Percentiles rank a stretch among this genome's conserved stretches.
These are phyloP conservation scores for Tenthredo scrophulariae DNA, from an alignment of 2,888 invertebrate species.

Conservation along the genomic window DNA sequence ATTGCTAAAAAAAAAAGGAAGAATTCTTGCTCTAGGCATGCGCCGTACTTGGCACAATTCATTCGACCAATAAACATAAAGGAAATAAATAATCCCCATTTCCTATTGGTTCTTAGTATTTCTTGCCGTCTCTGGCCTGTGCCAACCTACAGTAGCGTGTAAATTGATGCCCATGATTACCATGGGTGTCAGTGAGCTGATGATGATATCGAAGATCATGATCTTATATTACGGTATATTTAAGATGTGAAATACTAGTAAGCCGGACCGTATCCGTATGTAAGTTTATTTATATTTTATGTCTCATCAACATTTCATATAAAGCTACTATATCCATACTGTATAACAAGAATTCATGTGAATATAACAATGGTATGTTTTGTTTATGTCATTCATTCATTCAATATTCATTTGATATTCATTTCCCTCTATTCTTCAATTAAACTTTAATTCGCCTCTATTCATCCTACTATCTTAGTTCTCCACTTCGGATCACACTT, in stretches of 20 bases:
- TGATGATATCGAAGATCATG: slow-evolving; percentile 17
- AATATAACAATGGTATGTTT: slow-evolving; percentile 32
- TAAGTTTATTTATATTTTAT: neutral
- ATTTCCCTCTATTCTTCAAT: neutral
- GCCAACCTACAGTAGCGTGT: slow-evolving; percentile 33
- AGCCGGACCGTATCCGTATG: slow-evolving; percentile 36
- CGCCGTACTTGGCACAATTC: neutral
- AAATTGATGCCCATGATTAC: slow-evolving; percentile 48
- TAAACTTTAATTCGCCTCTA: neutral
- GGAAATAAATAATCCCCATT: neutral
- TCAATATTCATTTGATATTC: neutral
- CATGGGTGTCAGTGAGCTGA: slow-evolving; percentile 40
- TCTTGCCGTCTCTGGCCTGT: neutral
- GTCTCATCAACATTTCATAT: neutral
- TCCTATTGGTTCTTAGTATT: slow-evolving; percentile 24
- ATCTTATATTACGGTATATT: slow-evolving; percentile 34
- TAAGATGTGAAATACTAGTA: slow-evolving; percentile 45
- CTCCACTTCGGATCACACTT: neutral
- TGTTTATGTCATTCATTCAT: slow-evolving; percentile 18
- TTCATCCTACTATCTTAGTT: neutral
- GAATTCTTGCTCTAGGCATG: neutral
- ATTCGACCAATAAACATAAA: slow-evolving; percentile 8
- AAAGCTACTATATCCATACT: neutral
- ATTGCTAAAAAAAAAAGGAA: neutral
- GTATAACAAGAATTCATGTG: neutral